phyloP scores from a whole-genome alignment of 2,113 vertebrate species.

The Eulacestoma nigropectus region DNA sequence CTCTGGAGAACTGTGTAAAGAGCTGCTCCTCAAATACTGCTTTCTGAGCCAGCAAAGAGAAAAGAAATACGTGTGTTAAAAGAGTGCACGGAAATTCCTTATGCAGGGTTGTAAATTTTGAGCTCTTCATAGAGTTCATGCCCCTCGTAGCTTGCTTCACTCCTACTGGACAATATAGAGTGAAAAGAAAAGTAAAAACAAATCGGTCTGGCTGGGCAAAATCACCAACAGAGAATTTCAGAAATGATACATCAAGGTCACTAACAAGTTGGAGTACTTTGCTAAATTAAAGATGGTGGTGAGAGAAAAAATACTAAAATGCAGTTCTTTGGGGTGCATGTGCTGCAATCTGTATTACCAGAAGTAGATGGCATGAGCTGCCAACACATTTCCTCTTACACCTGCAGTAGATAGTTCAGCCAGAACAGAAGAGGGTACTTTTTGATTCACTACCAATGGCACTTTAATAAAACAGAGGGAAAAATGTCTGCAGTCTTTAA shows the following conservation, averaged over 20 bases:
- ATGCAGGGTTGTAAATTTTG: not conserved
- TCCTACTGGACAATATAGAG: not conserved
- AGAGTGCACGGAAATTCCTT: not conserved
- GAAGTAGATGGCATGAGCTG: not conserved
- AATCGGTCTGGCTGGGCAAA: not conserved
- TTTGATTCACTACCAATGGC: slow-evolving; percentile 63
- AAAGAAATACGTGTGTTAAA: not conserved
- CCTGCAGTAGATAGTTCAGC: slow-evolving; percentile 24
- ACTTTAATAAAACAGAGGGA: slow-evolving; percentile 55
- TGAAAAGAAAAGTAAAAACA: not conserved
- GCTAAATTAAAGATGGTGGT: not conserved
- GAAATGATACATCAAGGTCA: not conserved
- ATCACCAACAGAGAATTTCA: not conserved
- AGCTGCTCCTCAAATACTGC: not conserved
- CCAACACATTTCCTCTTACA: slow-evolving; percentile 10
- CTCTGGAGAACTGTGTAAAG: not conserved
- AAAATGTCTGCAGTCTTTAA: slow-evolving; percentile 59
- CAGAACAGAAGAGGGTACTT: slow-evolving; percentile 10
- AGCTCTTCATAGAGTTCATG: not conserved
- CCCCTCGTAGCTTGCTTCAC: not conserved
- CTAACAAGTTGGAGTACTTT: not conserved
- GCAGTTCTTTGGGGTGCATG: not conserved
- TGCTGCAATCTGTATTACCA: not conserved
- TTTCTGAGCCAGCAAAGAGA: not conserved
- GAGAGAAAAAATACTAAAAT: not conserved